Evolutionary conservation across 2,113 vertebrate species (phyloP).

Genomic region (Apistogramma diplotaenia): DNA sequence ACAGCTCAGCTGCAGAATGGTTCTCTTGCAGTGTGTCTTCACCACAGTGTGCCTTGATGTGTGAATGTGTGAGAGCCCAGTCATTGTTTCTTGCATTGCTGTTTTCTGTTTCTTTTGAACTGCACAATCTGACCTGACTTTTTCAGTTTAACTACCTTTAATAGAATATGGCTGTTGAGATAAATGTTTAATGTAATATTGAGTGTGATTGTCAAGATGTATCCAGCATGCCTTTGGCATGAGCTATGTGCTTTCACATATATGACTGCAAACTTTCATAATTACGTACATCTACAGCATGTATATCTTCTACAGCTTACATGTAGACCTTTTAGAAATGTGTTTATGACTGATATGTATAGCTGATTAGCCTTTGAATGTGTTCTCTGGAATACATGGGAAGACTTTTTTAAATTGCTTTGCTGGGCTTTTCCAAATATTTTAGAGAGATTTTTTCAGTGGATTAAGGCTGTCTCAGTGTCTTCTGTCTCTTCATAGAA

Average conservation of each 20-base stretch:
- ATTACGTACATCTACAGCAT: background rate
- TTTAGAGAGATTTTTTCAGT: background rate
- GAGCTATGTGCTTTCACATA: background rate
- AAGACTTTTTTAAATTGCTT: background rate
- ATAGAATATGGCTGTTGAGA: background rate
- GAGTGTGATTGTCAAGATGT: background rate
- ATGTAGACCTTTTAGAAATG: background rate
- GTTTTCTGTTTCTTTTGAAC: background rate
- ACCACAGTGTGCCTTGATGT: background rate
- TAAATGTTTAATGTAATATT: background rate
- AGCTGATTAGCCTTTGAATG: background rate
- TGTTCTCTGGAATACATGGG: background rate
- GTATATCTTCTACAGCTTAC: no score
- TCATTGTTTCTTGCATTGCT: background rate
- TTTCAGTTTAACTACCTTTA: background rate
- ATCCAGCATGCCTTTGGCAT: background rate
- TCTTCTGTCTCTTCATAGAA: background rate
- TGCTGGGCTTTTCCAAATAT: background rate
- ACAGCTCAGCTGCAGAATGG: background rate
- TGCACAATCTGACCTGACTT: background rate
- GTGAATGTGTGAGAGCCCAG: background rate
- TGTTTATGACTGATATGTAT: background rate
- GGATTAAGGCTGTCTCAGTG: background rate
- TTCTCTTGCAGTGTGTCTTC: background rate
- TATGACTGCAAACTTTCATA: background rate